Evolutionary conservation across 2,797 vertebrate genomes (phyloP).

Genomic region (Silurus aristotelis): DNA sequence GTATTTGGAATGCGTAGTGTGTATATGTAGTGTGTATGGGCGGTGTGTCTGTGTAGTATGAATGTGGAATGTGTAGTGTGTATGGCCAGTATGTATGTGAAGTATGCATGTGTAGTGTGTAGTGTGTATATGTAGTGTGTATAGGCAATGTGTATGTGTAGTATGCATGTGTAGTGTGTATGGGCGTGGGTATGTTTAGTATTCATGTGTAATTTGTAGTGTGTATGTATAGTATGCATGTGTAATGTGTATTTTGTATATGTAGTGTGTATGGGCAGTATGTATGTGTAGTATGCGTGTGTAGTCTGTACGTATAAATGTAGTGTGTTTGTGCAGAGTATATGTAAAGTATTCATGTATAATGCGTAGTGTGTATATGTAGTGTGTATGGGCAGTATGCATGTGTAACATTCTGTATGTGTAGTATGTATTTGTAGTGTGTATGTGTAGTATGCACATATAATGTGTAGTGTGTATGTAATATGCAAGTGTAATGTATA

Average conservation of each 20-base stretch:
- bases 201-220: not conserved
- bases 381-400: not conserved
- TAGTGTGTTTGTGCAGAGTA: not conserved
- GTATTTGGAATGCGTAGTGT: too few relatives aligned
- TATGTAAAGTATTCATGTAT: not conserved
- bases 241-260: not conserved
- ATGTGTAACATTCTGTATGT: too few relatives aligned
- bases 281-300: not conserved
- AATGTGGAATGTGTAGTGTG: not conserved
- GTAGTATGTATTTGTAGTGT: too few relatives aligned
- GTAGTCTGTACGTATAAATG: not conserved
- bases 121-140: not conserved
- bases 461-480: too few relatives aligned
- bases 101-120: not conserved
- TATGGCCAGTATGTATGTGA: not conserved
- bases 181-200: too few relatives aligned
- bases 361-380: not conserved
- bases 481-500: too few relatives aligned
- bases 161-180: not conserved
- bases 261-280: too few relatives aligned
- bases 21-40: not conserved
- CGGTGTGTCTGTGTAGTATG: not conserved
- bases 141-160: not conserved
- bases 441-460: too few relatives aligned
- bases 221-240: not conserved